Evolutionary conservation across 2,888 invertebrate genomes (phyloP), one percentile per base, ranked within the genome.

Genomic region (Chrysolina haemoptera): DNA sequence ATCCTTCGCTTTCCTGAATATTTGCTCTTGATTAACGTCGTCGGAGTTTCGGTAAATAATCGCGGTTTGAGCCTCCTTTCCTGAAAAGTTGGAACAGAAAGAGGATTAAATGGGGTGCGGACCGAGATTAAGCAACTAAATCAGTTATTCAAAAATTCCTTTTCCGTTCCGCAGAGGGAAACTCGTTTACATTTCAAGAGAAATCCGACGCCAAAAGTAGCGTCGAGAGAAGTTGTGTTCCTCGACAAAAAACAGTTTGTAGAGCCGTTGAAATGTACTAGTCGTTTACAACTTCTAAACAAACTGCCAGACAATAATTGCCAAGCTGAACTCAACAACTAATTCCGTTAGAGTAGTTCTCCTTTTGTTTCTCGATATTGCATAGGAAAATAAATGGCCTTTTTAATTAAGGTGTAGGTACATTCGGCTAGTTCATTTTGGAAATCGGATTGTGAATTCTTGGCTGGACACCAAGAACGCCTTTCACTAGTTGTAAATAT

Each of bases 41-140:
- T 35, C 35, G 8, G 35, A 46, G 46, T 46, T 46, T 46, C 46
- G 9, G 46, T n/a, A 14, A 46, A 46, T 46, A 46, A 46, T 46
- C 46, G n/a, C 14, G n/a, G 46, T 46, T 46, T 46, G 46, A 0
- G 46, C n/a, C n/a, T 46, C 46, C 46, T n/a, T 6, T 46, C n/a
- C 46, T 4, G 46, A 46, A 46, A 46, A 46, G 1, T 46, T 27
- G 41, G 22, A 62, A 20, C 16, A n/a, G 53, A 71, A 65, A 68
- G 53, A 48, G 75, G 73, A 75, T 75, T 78, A 75, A 76, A 75
- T 53, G 62, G 55, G 70, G 67, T 40, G 62, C 18, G 65, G 10
- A 62, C 73, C 74, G 65, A 75, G 79, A 79, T 81, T 79, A 81
- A 78, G 66, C 77, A 79, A 79, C 75, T 77, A 79, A 79, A 81